A percentile compares a stretch with the other conserved stretches of the same genome.
Conservation (phyloP, 1,140 invertebrate species). For the Trichogramma pretiosum region DNA sequence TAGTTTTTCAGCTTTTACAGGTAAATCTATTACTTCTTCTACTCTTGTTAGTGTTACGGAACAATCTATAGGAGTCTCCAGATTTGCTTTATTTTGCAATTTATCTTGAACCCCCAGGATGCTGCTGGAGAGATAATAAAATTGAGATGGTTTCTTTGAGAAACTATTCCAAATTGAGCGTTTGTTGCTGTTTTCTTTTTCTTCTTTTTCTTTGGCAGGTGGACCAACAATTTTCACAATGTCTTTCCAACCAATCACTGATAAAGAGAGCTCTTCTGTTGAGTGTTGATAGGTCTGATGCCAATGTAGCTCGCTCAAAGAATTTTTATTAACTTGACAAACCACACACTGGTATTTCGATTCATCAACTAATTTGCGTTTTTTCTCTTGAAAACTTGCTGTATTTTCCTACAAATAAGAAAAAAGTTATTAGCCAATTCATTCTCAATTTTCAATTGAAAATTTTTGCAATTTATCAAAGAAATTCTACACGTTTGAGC, state of each 20-base stretch:
- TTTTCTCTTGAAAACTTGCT: too few species aligned
- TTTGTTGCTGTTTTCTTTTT: slow-evolving; percentile 10
- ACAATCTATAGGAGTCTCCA: slow-evolving; percentile 8
- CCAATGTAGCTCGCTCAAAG: slow-evolving; percentile 25
- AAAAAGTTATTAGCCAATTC: too few species aligned
- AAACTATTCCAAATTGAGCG: slow-evolving; percentile 15
- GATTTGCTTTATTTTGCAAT: slow-evolving; percentile 2
- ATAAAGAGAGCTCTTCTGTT: slow-evolving; percentile 27
- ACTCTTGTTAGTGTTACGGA: not conserved
- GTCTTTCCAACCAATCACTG: slow-evolving; percentile 28
- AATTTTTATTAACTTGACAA: slow-evolving; percentile 23
- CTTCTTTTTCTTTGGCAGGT: not conserved
- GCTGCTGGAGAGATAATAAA: slow-evolving; percentile 16
- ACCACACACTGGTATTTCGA: slow-evolving; percentile 27
- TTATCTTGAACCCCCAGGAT: slow-evolving; percentile 9
- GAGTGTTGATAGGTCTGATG: slow-evolving; percentile 29
- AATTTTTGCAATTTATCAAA: too few species aligned
- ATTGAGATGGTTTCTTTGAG: slow-evolving; percentile 14
- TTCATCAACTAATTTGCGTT: too few species aligned
- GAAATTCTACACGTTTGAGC: too few species aligned
- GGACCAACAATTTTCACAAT: slow-evolving; percentile 17
- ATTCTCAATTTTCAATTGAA: too few species aligned
- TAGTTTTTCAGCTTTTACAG: too few species aligned
- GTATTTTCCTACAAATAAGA: slow-evolving; percentile 1
- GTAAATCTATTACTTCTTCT: not conserved